These are phyloP conservation scores for Agrilus biguttatus DNA, from an alignment of 2,888 invertebrate genomes.

Conservation along the genomic window DNA sequence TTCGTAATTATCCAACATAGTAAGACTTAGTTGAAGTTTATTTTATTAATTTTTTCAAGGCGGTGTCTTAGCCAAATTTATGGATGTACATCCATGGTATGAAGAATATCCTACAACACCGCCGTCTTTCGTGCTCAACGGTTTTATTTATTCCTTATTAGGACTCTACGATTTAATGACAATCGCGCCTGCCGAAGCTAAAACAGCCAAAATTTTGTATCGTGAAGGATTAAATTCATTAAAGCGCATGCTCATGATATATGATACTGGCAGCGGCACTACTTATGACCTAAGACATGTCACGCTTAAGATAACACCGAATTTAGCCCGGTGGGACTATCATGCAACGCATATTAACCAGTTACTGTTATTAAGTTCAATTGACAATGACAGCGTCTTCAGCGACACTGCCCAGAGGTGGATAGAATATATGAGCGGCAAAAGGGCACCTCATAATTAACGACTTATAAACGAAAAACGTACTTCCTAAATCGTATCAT, in stretches of 20 bases:
- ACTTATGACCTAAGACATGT: constrained; percentile 93
- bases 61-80: constrained; percentile 73
- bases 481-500: too few species aligned
- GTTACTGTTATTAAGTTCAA: constrained; percentile 70
- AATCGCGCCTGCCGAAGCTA: constrained; percentile 55
- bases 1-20: too few species aligned
- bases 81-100: constrained; percentile 84
- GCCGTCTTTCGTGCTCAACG: constrained; percentile 90
- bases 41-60: constrained; percentile 27
- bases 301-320: constrained; percentile 77
- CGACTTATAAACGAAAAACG: too few species aligned
- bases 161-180: constrained; percentile 91
- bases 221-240: constrained; percentile 76
- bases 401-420: constrained; percentile 77
- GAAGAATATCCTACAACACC: constrained; percentile 98
- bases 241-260: constrained; percentile 74
- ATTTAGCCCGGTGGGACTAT: constrained; percentile 97
- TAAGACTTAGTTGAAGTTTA: too few species aligned
- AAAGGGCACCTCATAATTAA: constrained; percentile 82
- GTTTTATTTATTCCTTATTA: constrained; percentile 93
- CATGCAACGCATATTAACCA: constrained; percentile 98
- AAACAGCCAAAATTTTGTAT: constrained; percentile 62
- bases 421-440: constrained; percentile 94
- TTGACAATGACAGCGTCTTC: constrained; percentile 72
- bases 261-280: constrained; percentile 90